phyloP scores from a whole-genome alignment of 2,888 invertebrate genomes.

The Auanema sp. region DNA sequence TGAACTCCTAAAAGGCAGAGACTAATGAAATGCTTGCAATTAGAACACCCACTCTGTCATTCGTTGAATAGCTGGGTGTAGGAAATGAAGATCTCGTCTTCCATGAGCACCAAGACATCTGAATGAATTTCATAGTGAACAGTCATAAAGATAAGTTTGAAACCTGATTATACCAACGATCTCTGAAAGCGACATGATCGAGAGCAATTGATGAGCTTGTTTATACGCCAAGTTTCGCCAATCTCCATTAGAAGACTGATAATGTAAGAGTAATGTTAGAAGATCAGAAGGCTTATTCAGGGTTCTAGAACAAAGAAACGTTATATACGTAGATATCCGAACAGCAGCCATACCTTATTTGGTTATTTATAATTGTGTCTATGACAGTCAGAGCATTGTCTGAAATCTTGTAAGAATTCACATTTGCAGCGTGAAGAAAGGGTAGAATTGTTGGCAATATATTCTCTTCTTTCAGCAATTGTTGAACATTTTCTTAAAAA shows the following conservation, averaged over 20 bases:
- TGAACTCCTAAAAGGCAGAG: conserved; percentile 1
- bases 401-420: neutral
- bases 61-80: neutral
- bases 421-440: neutral
- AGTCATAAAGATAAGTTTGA: neutral
- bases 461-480: neutral
- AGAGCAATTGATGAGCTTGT: neutral
- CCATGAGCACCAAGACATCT: conserved; percentile 8
- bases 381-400: neutral
- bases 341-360: neutral
- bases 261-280: neutral
- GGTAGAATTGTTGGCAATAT: neutral
- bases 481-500: conserved; percentile 1
- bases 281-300: neutral
- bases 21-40: neutral
- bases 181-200: neutral
- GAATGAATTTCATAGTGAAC: too few species aligned
- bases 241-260: neutral
- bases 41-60: neutral
- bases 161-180: neutral
- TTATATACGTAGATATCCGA: neutral
- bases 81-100: neutral
- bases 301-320: neutral
- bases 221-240: neutral
- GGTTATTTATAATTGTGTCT: neutral